These are phyloP conservation scores for Corapipo altera DNA, from an alignment of 2,113 vertebrate genomes.

Conservation along the genomic window DNA sequence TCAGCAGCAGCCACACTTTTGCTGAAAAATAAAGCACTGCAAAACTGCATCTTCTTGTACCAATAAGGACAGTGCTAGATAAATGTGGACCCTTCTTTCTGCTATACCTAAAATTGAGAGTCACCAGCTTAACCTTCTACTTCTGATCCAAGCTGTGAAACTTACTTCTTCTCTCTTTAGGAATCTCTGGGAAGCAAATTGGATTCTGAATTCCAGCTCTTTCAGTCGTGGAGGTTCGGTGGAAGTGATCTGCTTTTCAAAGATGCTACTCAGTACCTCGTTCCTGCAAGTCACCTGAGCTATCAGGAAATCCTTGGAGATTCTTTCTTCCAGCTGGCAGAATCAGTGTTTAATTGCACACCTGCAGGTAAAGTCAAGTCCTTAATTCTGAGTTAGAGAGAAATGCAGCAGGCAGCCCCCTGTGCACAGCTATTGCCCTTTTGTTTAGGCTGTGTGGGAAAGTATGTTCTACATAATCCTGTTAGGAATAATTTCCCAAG, in stretches of 20 bases:
- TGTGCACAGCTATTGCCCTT: not conserved
- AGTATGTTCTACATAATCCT: not conserved
- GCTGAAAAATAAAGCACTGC: not conserved
- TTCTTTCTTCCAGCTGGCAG: conserved; percentile 76
- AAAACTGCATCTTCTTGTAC: not conserved
- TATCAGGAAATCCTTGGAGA: conserved; percentile 81
- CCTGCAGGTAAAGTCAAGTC: conserved; percentile 74
- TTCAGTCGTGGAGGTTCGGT: conserved; percentile 80
- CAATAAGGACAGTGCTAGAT: not conserved
- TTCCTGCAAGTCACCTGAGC: conserved; percentile 78
- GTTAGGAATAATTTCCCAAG: not conserved
- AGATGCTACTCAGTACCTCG: conserved; percentile 80
- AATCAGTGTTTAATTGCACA: conserved; percentile 85
- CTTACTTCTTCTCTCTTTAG: conserved; percentile 51
- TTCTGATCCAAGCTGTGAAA: not conserved
- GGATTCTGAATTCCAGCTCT: conserved; percentile 79
- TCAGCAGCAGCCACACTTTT: not conserved
- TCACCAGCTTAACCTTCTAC: not conserved
- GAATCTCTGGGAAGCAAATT: conserved; percentile 73
- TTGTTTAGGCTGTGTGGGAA: not conserved
- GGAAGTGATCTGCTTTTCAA: conserved; percentile 89
- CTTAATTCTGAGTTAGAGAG: not conserved
- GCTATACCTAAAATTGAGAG: not conserved
- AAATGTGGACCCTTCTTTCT: not conserved
- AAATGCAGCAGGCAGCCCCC: not conserved